Evolutionary conservation across 2,113 vertebrate species (phyloP).

Genomic region (Siniperca chuatsi): DNA sequence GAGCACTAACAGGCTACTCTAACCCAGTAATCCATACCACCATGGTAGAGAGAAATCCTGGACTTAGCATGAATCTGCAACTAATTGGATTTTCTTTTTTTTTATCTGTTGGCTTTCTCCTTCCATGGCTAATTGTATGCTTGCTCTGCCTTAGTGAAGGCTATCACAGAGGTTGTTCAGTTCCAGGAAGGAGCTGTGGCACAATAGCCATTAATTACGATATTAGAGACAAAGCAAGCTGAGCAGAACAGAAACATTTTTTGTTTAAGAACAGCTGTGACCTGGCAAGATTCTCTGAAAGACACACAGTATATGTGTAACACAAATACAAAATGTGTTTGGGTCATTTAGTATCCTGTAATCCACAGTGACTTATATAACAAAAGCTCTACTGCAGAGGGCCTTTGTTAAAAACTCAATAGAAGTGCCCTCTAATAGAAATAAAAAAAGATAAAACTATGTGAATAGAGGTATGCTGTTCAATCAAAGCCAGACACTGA

Average conservation of each 20-base stretch:
- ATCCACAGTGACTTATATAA: constrained; percentile 9
- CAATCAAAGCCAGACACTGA: constrained; percentile 36
- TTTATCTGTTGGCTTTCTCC: constrained; percentile 47
- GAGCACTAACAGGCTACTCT: constrained; percentile 41
- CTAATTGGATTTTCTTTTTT: constrained; percentile 73
- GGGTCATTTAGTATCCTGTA: constrained; percentile 36
- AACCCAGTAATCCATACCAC: constrained; percentile 67
- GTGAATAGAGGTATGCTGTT: constrained; percentile 25
- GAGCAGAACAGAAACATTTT: constrained; percentile 44
- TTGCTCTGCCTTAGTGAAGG: constrained; percentile 51
- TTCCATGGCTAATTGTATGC: constrained; percentile 53
- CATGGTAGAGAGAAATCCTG: constrained; percentile 56
- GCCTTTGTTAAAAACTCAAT: neutral
- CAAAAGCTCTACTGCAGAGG: neutral
- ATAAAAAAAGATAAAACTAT: neutral
- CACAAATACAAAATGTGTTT: constrained; percentile 32
- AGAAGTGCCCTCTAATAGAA: neutral
- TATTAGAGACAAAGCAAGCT: constrained; percentile 65
- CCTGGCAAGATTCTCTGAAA: constrained; percentile 40
- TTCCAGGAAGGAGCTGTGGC: constrained; percentile 56
- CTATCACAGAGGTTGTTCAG: constrained; percentile 51
- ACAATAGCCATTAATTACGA: constrained; percentile 65
- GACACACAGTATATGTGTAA: constrained; percentile 5
- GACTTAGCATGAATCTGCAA: constrained; percentile 64
- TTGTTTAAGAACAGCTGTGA: constrained; percentile 20